Percentiles rank a stretch among this genome's conserved stretches.
phyloP scores from a whole-genome alignment of 2,113 vertebrate species.

The Tragulus kanchil region DNA sequence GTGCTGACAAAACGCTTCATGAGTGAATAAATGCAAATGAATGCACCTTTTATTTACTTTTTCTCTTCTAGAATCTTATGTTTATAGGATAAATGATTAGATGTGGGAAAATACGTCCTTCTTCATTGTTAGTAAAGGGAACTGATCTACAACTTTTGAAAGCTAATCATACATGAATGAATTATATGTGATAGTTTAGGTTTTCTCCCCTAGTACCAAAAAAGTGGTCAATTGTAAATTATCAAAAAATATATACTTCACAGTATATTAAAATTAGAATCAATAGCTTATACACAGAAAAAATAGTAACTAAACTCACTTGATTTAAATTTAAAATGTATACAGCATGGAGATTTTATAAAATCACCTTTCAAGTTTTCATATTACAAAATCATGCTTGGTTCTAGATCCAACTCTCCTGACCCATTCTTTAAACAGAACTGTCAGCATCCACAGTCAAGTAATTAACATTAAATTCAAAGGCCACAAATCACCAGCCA shows the following conservation, averaged over 20 bases:
- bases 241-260: background rate
- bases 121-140: background rate
- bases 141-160: background rate
- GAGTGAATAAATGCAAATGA: slow-evolving; percentile 7
- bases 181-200: background rate
- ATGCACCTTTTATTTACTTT: background rate
- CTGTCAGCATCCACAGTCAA: slow-evolving; percentile 42
- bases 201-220: background rate
- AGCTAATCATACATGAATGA: background rate
- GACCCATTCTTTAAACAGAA: slow-evolving; percentile 67
- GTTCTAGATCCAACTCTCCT: background rate
- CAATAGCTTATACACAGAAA: background rate
- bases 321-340: slow-evolving; percentile 21
- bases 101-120: background rate
- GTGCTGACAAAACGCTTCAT: background rate
- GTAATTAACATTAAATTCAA: slow-evolving; percentile 78
- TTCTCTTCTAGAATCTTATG: background rate
- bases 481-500: slow-evolving; percentile 16
- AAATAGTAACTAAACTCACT: background rate
- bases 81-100: background rate
- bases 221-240: background rate
- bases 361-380: slow-evolving; percentile 50
- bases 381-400: background rate
- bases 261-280: slow-evolving; percentile 18
- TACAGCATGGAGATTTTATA: background rate